phyloP scores from a whole-genome alignment of 2,113 vertebrate species.

The Rhegmatorhina hoffmannsi region DNA sequence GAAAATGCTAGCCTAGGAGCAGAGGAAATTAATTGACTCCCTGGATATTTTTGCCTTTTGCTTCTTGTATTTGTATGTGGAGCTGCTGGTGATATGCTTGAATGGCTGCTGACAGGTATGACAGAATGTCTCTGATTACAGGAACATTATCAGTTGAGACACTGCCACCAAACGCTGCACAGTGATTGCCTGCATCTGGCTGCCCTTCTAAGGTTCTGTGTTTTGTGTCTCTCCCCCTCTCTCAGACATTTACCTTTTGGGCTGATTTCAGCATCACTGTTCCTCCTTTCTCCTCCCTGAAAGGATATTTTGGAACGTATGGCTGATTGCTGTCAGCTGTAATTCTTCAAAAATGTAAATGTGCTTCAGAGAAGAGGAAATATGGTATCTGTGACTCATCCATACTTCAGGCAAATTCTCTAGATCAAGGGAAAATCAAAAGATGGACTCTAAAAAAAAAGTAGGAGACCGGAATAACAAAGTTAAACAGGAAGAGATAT shows the following conservation, averaged over 20 bases:
- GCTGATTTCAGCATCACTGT: neutral
- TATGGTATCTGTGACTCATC: conserved; percentile 7
- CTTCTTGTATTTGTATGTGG: neutral
- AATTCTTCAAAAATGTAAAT: conserved; percentile 17
- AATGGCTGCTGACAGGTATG: neutral
- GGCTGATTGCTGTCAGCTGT: neutral
- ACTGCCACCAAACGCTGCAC: neutral
- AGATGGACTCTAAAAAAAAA: neutral
- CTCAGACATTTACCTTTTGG: neutral
- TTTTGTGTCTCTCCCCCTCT: neutral
- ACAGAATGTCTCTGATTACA: neutral
- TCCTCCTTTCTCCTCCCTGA: neutral
- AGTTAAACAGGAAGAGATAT: neutral
- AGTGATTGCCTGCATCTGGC: neutral
- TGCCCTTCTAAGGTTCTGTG: neutral
- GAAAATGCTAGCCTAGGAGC: neutral
- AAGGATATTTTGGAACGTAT: neutral
- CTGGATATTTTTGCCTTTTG: neutral
- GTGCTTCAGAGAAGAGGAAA: neutral
- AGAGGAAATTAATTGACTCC: neutral
- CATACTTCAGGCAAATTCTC: neutral
- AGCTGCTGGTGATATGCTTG: neutral
- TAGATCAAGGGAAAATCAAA: conserved; percentile 35
- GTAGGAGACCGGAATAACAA: neutral
- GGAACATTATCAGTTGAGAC: neutral